Base-by-base conservation (phyloP, 2,888 invertebrate species). In the Sphinx pinastri region DNA sequence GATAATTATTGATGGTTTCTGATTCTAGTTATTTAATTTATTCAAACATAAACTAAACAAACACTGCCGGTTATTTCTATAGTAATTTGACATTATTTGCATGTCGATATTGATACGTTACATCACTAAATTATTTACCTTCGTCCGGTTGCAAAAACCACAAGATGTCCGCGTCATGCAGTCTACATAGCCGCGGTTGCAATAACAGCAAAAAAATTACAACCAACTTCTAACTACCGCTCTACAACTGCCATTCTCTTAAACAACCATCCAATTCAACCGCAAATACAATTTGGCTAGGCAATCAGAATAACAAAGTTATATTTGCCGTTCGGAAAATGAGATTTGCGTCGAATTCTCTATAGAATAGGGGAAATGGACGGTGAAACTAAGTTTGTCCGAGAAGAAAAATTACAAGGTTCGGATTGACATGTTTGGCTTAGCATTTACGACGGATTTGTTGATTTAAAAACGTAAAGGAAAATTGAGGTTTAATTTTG, bases 161-260 rank as follows among this genome's bases (percentile, higher is more conserved):
- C 88, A 87, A 84, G 85, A 83, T 82, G 83, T 83, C 82, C 88
- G 91, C 92, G 92, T 91, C 92, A 90, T 88, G 91, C 92, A 89
- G 92, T 92, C 92, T 92, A 83, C 85, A 75, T 73, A 74, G 81
- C 79, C 79, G 69, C 79, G 79, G 79, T 82, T 84, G 81, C 82
- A 87, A 82, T 84, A 84, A 81, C 81, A 86, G 84, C 76, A 88
- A 87, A 88, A 88, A 81, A 76, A 70, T 77, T 74, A 70, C 75
- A 70, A 51, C 71, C 63, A 69, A 69, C 63, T 16, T 63, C 6
- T 54, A 60, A 63, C 54, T 69, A 63, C 69, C 12, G 47, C 54
- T 60, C 14, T 14, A 60, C 59, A 58, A 71, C 68, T 47, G 49
- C 49, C 55, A 67, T 60, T 69, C 14, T 66, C 54, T 55, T 59